These are phyloP conservation scores for Opisthograptis luteolata DNA, from an alignment of 2,888 invertebrate genomes.

Conservation along the genomic window DNA sequence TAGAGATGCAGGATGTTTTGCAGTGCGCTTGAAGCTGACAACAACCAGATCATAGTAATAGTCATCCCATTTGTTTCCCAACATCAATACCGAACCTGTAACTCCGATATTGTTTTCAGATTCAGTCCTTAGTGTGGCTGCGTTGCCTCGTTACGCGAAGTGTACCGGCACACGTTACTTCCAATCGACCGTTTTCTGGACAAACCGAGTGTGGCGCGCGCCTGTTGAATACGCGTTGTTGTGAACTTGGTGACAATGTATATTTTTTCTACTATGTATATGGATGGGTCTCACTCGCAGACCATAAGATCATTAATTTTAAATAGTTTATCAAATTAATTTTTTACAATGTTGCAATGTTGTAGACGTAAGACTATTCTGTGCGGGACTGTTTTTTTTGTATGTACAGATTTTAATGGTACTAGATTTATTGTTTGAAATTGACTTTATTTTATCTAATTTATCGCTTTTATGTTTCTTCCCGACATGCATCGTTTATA, in stretches of 20 bases:
- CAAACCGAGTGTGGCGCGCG: slow-evolving; percentile 22
- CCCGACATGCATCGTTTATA: not conserved
- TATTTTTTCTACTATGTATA: slow-evolving; percentile 82
- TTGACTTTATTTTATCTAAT: slow-evolving; percentile 34
- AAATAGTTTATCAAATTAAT: slow-evolving; percentile 34
- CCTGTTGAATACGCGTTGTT: slow-evolving; percentile 50
- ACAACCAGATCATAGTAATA: too few relatives aligned
- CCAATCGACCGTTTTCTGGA: not conserved
- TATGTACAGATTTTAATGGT: slow-evolving; percentile 58
- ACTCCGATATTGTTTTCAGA: slow-evolving; percentile 16
- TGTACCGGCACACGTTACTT: slow-evolving; percentile 1
- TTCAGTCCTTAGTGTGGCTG: slow-evolving; percentile 12
- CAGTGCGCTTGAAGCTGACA: too few relatives aligned
- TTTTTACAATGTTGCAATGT: slow-evolving; percentile 71
- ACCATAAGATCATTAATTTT: slow-evolving; percentile 58
- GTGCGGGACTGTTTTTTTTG: slow-evolving; percentile 61
- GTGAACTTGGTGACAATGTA: slow-evolving; percentile 72
- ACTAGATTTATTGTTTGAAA: slow-evolving; percentile 42
- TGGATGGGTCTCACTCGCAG: slow-evolving; percentile 59
- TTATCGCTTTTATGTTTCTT: slow-evolving; percentile 20
- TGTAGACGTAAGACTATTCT: slow-evolving; percentile 57
- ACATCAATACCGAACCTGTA: not conserved
- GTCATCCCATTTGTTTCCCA: too few relatives aligned
- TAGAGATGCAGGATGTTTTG: too few relatives aligned
- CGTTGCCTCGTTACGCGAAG: slow-evolving; percentile 7